A percentile compares a stretch with the other conserved stretches of the same genome.
These are phyloP conservation scores for Sturnira hondurensis DNA, from an alignment of 2,113 vertebrate genomes.

Conservation along the genomic window DNA sequence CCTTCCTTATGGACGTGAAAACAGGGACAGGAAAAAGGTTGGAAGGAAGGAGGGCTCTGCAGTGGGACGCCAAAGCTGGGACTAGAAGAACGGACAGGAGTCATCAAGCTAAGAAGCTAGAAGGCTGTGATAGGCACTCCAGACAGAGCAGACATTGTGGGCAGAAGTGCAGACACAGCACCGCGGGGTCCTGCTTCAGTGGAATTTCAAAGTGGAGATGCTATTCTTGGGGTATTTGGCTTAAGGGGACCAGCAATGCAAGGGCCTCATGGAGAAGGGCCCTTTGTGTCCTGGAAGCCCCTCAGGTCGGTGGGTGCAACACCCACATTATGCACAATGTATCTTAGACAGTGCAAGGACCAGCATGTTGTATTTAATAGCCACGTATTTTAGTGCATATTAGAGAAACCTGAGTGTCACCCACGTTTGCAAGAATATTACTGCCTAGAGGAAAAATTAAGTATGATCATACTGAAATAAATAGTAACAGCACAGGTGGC, in stretches of 20 bases:
- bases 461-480: not conserved
- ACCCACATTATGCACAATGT: not conserved
- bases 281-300: not conserved
- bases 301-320: not conserved
- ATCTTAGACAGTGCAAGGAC: not conserved
- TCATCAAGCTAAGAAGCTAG: not conserved
- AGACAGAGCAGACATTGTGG: not conserved
- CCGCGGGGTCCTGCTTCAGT: not conserved
- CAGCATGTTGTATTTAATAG: not conserved
- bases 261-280: not conserved
- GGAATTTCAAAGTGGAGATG: not conserved
- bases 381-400: not conserved
- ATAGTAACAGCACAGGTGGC: not conserved
- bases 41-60: not conserved
- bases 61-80: not conserved
- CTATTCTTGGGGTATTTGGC: not conserved
- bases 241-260: not conserved
- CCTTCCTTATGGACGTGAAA: not conserved
- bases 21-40: not conserved
- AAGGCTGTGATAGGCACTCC: not conserved
- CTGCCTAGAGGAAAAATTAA: not conserved
- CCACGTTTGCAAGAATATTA: not conserved
- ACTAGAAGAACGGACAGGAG: not conserved
- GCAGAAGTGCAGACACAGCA: not conserved
- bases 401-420: not conserved